Evolutionary conservation across 2,113 vertebrate genomes (phyloP).

Genomic region (Solea solea): DNA sequence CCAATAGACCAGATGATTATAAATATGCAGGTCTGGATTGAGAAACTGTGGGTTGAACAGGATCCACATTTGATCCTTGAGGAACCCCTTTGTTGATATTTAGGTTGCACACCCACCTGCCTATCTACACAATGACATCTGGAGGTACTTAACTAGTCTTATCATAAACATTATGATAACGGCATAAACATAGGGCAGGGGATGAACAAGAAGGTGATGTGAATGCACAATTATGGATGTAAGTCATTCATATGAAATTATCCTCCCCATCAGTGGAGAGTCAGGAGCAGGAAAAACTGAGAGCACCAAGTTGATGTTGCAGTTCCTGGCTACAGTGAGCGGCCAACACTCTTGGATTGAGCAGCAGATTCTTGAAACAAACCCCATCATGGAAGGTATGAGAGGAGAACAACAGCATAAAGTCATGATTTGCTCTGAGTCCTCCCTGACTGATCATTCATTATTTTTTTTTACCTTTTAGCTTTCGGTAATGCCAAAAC

Average conservation of each 20-base stretch:
- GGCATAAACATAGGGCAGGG: no score
- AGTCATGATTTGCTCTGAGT: not conserved
- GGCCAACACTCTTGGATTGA: constrained; percentile 96
- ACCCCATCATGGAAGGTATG: constrained; percentile 91
- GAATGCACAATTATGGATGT: no score
- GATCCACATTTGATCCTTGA: not conserved
- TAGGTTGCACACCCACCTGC: not conserved
- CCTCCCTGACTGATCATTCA: not conserved
- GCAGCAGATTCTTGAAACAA: constrained; percentile 96
- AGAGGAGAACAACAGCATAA: not conserved
- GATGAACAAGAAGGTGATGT: no score
- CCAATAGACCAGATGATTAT: not conserved
- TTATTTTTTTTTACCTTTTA: constrained; percentile 49
- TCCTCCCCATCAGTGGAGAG: constrained; percentile 85
- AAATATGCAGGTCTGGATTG: not conserved
- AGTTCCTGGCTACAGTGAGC: constrained; percentile 93
- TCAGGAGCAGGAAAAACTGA: constrained; percentile 98
- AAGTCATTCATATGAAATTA: no score
- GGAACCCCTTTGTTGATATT: not conserved
- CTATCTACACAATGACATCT: not conserved
- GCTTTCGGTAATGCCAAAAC: constrained; percentile 99
- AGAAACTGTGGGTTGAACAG: not conserved
- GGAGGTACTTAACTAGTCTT: not conserved
- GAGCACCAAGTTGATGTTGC: constrained; percentile 94
- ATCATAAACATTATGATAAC: not conserved